Base-by-base conservation (phyloP, 2,113 vertebrate species). In the Eulacestoma nigropectus region DNA sequence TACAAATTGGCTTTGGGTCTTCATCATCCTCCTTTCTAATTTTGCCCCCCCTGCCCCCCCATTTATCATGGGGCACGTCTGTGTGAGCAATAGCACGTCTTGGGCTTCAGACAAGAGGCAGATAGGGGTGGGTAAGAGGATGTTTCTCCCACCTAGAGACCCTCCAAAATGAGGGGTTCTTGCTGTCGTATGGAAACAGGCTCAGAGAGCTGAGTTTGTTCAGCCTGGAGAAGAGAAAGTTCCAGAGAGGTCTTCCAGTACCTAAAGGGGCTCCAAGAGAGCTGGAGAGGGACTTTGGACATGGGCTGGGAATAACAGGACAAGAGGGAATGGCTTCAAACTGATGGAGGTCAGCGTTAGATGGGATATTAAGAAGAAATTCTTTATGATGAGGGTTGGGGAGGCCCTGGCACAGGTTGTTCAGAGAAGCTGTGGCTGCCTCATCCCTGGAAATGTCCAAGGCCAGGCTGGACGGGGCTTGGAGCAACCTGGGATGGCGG, bases 401-500 rank as follows among this genome's bases (percentile, higher is more conserved):
- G 1, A 53, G 21, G 8, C 26, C 39, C 21, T 55, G 47, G 39
- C 55, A 32, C 30, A 41, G 41, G 21, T 0, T 55, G 12, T 15
- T 5, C 32, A 56, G 79, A 63, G 41, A 0, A 62, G 26, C 55
- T 76, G 55, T 41, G 63, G 15, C 41, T 63, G 22, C 10, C 10
- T 21, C 17, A 29, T 83, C 26, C 21, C 15, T 63, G 32, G n/a
- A 0, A 76, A 12, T 76, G 55, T 1, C 10, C 55, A 35, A 62
- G 72, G 27, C 12, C 27, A 33, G 41, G 27, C 0, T 49, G 55
- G 10, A 62, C 0, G 0, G 26, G 26, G 18, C 12, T 49, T 9
- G n/a, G 26, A 90, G 41, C 7, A 11, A 0, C 7, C 17, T 55
- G 63, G 12, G 1, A 5, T 0, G 9, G 12, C 4, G 8, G 17